Base-by-base conservation (phyloP, 2,113 vertebrate species). In the Labeo catla region DNA sequence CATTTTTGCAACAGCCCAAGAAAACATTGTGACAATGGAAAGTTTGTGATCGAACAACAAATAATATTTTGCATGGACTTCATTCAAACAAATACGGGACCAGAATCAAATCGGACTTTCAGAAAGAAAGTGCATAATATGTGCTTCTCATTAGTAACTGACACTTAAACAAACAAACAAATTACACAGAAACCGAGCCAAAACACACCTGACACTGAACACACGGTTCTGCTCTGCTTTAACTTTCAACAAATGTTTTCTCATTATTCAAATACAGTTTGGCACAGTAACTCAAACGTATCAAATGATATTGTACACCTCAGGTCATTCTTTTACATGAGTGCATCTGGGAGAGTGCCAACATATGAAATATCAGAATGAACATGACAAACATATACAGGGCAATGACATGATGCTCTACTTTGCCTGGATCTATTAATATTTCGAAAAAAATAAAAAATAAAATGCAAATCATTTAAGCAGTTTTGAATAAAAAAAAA, bases 121-220 rank as follows among this genome's bases (percentile, higher is more conserved):
- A 28, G 23, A 76, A 52, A 76, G 45, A 6, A 2, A 76, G 15
- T 2, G 47, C 23, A 16, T 8, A 8, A 50, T 76, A 16, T 76
- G 47, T 76, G 47, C 49, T 76, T 76, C 47, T 76, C 47, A 28
- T 76, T 76, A 50, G 47, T 76, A 76, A 76, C 47, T 16, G 47
- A 52, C 13, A 76, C 11, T 61, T n/a, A 61, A 61, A 61, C 21
- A 61, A 59, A 54, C 15, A 54, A 57, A n/a, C 50, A 15, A 52
- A 11, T 61, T n/a, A 61, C 21, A 61, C 8, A 4, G 57, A 61
- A 61, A 61, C 57, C 3, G 21, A 61, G 57, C 57, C 57, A 61
- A n/a, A 61, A 61, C 57, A 21, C 57, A 59, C 57, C 57, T 59
- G 57, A 59, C 57, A 59, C 57, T 59, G 19, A 59, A 21, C 57